Conservation (phyloP, 2,797 vertebrate species). For the Pangasius krempfi region DNA sequence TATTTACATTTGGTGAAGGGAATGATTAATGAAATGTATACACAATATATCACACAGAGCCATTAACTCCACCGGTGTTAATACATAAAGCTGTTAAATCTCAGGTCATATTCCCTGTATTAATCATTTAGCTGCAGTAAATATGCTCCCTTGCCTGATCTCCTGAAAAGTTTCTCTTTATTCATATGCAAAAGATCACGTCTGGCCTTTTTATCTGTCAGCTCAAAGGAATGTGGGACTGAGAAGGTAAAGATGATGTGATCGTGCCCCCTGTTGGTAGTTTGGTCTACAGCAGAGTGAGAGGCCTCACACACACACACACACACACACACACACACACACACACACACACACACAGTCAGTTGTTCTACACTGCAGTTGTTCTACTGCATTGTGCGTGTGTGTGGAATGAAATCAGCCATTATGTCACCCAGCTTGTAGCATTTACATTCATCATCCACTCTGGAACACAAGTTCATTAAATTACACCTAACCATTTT, state of each 20-base stretch:
- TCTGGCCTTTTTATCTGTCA: slow-evolving; percentile 42
- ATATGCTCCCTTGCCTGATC: slow-evolving; percentile 34
- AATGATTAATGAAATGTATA: slow-evolving; percentile 2
- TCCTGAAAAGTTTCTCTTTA: slow-evolving; percentile 53
- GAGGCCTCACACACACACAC: background rate
- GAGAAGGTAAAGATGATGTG: slow-evolving; percentile 8
- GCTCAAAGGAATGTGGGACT: background rate
- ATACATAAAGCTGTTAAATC: slow-evolving; percentile 38
- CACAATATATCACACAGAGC: slow-evolving; percentile 4
- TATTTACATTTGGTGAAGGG: slow-evolving; percentile 6
- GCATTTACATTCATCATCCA: background rate
- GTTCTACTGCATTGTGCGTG: background rate
- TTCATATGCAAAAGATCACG: slow-evolving; percentile 44
- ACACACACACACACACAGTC: background rate
- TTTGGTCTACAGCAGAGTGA: background rate
- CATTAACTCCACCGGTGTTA: slow-evolving; percentile 7
- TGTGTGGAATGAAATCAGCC: background rate
- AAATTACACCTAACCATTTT: background rate
- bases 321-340: background rate
- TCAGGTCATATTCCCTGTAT: slow-evolving; percentile 37
- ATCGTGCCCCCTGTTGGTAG: slow-evolving; percentile 50
- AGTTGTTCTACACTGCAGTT: background rate
- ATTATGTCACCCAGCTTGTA: background rate
- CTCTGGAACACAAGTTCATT: background rate
- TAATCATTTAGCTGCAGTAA: slow-evolving; percentile 25